Base-by-base conservation (phyloP, 2,113 vertebrate species). In the Eolophus roseicapilla region DNA sequence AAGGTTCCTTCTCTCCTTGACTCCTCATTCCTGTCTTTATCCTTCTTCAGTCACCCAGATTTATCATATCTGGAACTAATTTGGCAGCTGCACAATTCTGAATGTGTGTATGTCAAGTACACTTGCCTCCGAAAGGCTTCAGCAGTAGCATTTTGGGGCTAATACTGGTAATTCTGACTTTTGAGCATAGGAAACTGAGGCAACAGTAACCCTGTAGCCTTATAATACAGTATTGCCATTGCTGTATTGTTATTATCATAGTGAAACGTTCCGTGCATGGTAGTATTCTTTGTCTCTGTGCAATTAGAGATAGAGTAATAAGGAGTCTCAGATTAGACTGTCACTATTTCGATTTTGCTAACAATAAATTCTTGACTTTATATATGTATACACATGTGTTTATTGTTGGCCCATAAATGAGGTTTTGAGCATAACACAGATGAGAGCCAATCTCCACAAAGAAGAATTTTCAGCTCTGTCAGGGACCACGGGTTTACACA, bases 211-310 rank as follows among this genome's bases (percentile, higher is more conserved):
- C 3, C 12, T 25, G 3, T 17, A 28, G 2, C 5, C 19, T 33
- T 80, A 53, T 44, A 47, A 79, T 5, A 21, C 0, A 0, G 3
- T 8, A 28, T n/a, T 85, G 9, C 4, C 11, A 11, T 15, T 43
- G 18, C 8, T 85, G 2, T 50, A 23, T 46, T 31, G 5, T 39
- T 50, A 18, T 64, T 44, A 18, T 6, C 17, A 15, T 70, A 75
- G 18, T n/a, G 27, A 64, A 52, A 52, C 3, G 24, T 69, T 41
- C 39, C 27, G 12, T 15, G 3, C 13, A 31, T 44, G 6, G 11
- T 13, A 24, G 5, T 59, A 33, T 27, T 47, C 15, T 52, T 44
- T 67, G 35, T 29, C 33, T 60, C 29, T 87, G 6, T 23, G 4
- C 35, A 69, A 23, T 57, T 52, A 65, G 6, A 69, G 50, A 11